A percentile compares a stretch with the other conserved stretches of the same genome.
phyloP scores from a whole-genome alignment of 1,140 invertebrate genomes.

The Drosophila bifasciata region DNA sequence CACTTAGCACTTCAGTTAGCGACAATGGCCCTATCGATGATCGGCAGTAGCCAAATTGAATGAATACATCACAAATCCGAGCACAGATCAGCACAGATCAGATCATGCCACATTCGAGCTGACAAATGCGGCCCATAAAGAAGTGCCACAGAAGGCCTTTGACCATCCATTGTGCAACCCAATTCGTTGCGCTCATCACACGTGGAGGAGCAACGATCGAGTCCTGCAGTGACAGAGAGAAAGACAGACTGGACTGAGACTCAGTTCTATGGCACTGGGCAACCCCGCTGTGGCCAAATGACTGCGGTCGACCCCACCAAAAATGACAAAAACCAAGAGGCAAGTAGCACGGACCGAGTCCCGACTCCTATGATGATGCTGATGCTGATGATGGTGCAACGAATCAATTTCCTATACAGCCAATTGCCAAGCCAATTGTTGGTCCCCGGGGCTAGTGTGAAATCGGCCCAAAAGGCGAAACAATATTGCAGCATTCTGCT shows the following conservation, averaged over 20 bases:
- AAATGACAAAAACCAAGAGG: conserved; percentile 13
- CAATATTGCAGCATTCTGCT: conserved; percentile 53
- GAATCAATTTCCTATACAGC: conserved; percentile 66
- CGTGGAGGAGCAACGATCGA: conserved; percentile 31
- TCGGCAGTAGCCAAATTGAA: conserved; percentile 21
- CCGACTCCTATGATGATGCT: too few species aligned
- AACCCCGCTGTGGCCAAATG: conserved; percentile 75
- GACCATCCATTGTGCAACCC: conserved; percentile 10
- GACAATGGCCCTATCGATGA: conserved; percentile 9
- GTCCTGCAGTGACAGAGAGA: too few species aligned
- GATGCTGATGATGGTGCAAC: conserved; percentile 60
- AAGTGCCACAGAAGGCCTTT: conserved; percentile 21
- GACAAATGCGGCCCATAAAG: conserved; percentile 47
- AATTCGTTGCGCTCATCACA: conserved; percentile 61
- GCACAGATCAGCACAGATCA: conserved; percentile 25
- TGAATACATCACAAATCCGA: conserved; percentile 62
- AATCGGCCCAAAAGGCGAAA: conserved; percentile 43
- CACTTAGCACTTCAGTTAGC: conserved; percentile 72
- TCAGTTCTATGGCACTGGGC: not conserved
- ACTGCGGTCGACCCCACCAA: conserved; percentile 73
- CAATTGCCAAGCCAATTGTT: conserved; percentile 21
- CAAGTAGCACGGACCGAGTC: too few species aligned
- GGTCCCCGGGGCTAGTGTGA: too few species aligned
- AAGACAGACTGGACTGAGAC: too few species aligned
- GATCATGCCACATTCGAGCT: not conserved